A percentile compares a stretch with the other conserved stretches of the same genome.
Evolutionary conservation across 2,797 vertebrate species (phyloP).

Genomic region (Sandelia bainsii): DNA sequence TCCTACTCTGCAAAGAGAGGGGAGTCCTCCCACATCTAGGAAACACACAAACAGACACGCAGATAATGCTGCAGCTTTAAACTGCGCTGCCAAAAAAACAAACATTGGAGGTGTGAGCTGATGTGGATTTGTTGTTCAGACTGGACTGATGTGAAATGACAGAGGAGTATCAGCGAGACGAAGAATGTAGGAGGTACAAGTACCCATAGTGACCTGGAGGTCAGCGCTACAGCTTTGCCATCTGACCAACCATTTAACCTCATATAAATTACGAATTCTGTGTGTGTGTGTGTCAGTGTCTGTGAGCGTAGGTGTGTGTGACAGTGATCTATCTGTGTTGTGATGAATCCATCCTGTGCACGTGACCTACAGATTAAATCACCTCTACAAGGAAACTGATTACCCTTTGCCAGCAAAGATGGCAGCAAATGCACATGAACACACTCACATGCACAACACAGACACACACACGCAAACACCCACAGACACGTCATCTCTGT

Average conservation of each 20-base stretch:
- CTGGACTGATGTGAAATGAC: slow-evolving; percentile 50
- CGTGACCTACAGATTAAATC: slow-evolving; percentile 76
- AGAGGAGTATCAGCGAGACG: slow-evolving; percentile 23
- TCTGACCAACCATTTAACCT: slow-evolving; percentile 70
- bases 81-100: background rate
- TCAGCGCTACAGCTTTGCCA: slow-evolving; percentile 48
- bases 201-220: slow-evolving; percentile 41
- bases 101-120: slow-evolving; percentile 22
- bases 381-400: slow-evolving; percentile 69
- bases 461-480: slow-evolving; percentile 23
- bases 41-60: slow-evolving; percentile 21
- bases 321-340: slow-evolving; percentile 69
- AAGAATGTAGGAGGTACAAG: slow-evolving; percentile 31
- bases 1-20: slow-evolving; percentile 37
- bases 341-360: slow-evolving; percentile 74
- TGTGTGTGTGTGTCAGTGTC: slow-evolving; percentile 4
- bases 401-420: slow-evolving; percentile 61
- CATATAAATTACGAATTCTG: slow-evolving; percentile 58
- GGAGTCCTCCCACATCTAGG: slow-evolving; percentile 49
- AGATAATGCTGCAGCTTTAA: slow-evolving; percentile 48
- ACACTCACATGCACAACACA: slow-evolving; percentile 23
- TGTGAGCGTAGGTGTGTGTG: slow-evolving; percentile 30
- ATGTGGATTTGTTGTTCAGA: slow-evolving; percentile 39
- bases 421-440: slow-evolving; percentile 39
- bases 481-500: slow-evolving; percentile 37